phyloP scores from a whole-genome alignment of 2,113 vertebrate species.

The Mustelus asterias region DNA sequence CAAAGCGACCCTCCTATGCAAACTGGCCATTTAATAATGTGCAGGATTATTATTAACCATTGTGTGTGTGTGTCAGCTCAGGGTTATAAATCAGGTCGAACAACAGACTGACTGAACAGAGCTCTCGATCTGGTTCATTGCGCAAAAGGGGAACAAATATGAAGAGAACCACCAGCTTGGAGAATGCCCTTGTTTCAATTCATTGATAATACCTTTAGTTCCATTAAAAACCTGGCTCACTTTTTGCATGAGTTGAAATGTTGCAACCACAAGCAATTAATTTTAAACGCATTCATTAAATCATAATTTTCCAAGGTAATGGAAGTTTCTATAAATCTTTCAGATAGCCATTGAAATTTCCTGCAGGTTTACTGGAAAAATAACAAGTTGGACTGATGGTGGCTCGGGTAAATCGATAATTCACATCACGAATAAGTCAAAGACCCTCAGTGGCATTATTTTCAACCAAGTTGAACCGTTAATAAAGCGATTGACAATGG shows the following conservation, averaged over 20 bases:
- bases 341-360: background rate
- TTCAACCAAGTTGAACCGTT: background rate
- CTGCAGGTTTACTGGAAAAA: background rate
- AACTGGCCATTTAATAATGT: background rate
- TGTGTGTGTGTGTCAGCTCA: slow-evolving; percentile 53
- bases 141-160: background rate
- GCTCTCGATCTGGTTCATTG: slow-evolving; percentile 39
- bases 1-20: background rate
- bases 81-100: slow-evolving; percentile 53
- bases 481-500: background rate
- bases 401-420: background rate
- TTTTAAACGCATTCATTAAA: slow-evolving; percentile 6
- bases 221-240: background rate
- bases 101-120: slow-evolving; percentile 54
- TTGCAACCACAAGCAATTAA: background rate
- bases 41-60: slow-evolving; percentile 44
- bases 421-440: background rate
- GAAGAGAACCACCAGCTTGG: background rate
- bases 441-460: background rate
- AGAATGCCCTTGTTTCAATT: background rate
- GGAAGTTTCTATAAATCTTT: background rate
- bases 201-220: background rate
- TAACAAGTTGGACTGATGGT: background rate
- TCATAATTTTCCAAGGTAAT: background rate
- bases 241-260: background rate